Base-by-base conservation (phyloP, 53 echinoderm and acorn worm species). In the Crossaster papposus region DNA sequence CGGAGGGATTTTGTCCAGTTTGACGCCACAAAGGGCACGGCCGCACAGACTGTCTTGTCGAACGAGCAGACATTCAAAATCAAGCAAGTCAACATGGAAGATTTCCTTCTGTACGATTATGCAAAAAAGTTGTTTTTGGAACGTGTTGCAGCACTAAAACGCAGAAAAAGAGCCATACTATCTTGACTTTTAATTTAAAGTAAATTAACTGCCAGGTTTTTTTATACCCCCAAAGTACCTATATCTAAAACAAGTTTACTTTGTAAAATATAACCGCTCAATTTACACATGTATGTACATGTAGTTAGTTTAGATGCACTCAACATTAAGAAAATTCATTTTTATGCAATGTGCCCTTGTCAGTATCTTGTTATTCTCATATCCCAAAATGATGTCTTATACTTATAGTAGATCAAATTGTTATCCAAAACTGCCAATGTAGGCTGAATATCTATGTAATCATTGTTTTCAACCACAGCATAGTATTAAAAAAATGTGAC, bases 111-210 rank as follows among this genome's bases (percentile, higher is more conserved):
- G 32, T 99, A 96, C 52, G 90, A 93, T 30, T 99, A 88, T 80
- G 95, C 99, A 2, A 92, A 80, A 53, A 77, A 93, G n/a, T 79
- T 99, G 10, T 99, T 99, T 75, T 90, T 95, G 36, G 93, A 96
- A 53, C 89, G 99, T 12, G 73, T 76, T 5, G 75, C 87, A 1
- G 77, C 75, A 73, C 3, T 14, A 12, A 32, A 72, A 54, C 71
- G 55, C 33, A 72, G 22, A 70, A 70, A 33, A 23, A 35, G 77
- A 77, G 13, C 35, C 6, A 26, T 28, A 30, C 12, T 51, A 23
- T 14, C 51, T 58, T 2, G 58, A 58, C 15, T 20, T 11, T 15
- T 17, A 18, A 18, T 20, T 58, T 15, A 58, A 11, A 58, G 15
- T 55, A 11, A 58, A 58, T 20, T 11, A 18, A 58, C 58, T 58